Evolutionary conservation across 2,888 invertebrate species (phyloP).

Genomic region (Craniophora ligustri): DNA sequence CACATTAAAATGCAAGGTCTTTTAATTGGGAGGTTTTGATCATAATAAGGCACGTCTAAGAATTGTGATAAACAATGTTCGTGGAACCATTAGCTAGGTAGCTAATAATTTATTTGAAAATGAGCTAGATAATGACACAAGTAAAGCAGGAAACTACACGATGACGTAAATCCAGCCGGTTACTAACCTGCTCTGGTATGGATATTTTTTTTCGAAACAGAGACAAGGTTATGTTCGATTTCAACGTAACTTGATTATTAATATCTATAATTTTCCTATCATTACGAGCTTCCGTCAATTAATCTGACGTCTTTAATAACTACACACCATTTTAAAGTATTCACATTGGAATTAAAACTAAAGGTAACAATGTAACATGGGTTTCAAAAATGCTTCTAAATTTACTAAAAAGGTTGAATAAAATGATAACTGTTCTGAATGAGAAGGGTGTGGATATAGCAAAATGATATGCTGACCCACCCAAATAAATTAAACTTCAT

Average conservation of each 20-base stretch:
- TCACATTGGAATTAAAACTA: neutral
- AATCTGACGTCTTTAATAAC: too few species aligned
- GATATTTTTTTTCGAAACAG: slow-evolving; percentile 25
- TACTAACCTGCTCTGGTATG: slow-evolving; percentile 27
- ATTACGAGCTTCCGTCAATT: slow-evolving; percentile 22
- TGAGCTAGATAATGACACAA: slow-evolving; percentile 50
- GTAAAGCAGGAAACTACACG: slow-evolving; percentile 47
- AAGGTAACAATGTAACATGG: neutral
- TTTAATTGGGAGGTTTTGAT: slow-evolving; percentile 52
- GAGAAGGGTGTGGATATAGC: too few species aligned
- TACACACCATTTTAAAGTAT: neutral
- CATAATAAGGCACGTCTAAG: slow-evolving; percentile 51
- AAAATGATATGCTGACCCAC: too few species aligned
- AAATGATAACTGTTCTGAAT: too few species aligned
- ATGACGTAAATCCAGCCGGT: slow-evolving; percentile 42
- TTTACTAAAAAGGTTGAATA: too few species aligned
- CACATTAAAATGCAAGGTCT: slow-evolving; percentile 81
- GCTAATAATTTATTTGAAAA: slow-evolving; percentile 52
- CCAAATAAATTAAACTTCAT: too few species aligned
- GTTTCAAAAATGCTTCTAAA: too few species aligned
- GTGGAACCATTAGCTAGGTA: slow-evolving; percentile 46
- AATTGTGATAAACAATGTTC: slow-evolving; percentile 47
- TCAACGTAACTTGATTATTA: slow-evolving; percentile 11
- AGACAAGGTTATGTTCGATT: slow-evolving; percentile 42
- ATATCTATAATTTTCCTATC: slow-evolving; percentile 15